These are phyloP conservation scores for Pollenia griseotomentosa DNA, from an alignment of 2,888 invertebrate genomes.

Conservation along the genomic window DNA sequence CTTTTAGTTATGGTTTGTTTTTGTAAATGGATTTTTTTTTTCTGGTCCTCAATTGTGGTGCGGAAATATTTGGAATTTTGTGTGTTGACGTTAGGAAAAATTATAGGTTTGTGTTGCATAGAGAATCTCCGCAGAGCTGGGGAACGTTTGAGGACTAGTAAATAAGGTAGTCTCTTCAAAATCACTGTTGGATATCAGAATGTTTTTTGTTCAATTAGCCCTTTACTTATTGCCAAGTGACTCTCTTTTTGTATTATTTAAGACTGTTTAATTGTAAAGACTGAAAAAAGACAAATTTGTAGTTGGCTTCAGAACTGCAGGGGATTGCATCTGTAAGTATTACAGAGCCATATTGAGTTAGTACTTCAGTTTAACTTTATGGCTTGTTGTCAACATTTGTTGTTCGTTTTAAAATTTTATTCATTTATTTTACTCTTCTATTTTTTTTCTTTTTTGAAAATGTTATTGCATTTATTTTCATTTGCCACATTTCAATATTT, in stretches of 20 bases:
- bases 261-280: too few relatives aligned
- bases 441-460: not conserved
- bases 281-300: too few relatives aligned
- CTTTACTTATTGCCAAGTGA: too few relatives aligned
- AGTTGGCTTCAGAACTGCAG: not conserved
- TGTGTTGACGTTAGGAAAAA: slow-evolving; percentile 41
- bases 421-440: slow-evolving; percentile 20
- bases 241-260: too few relatives aligned
- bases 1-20: slow-evolving; percentile 58
- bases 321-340: not conserved
- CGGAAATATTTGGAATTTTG: slow-evolving; percentile 69
- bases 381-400: slow-evolving; percentile 41
- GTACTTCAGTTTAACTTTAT: slow-evolving; percentile 49
- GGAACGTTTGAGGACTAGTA: too few relatives aligned
- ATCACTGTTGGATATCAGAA: too few relatives aligned
- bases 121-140: too few relatives aligned
- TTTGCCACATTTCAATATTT: slow-evolving; percentile 57
- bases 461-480: slow-evolving; percentile 18
- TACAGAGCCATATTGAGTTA: slow-evolving; percentile 32
- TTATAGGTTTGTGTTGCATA: not conserved
- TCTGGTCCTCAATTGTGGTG: slow-evolving; percentile 60
- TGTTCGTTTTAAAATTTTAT: slow-evolving; percentile 45
- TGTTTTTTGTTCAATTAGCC: too few relatives aligned
- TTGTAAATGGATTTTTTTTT: slow-evolving; percentile 22
- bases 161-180: too few relatives aligned